Conservation (phyloP, 2,797 vertebrate genomes). For the Alca torda region DNA sequence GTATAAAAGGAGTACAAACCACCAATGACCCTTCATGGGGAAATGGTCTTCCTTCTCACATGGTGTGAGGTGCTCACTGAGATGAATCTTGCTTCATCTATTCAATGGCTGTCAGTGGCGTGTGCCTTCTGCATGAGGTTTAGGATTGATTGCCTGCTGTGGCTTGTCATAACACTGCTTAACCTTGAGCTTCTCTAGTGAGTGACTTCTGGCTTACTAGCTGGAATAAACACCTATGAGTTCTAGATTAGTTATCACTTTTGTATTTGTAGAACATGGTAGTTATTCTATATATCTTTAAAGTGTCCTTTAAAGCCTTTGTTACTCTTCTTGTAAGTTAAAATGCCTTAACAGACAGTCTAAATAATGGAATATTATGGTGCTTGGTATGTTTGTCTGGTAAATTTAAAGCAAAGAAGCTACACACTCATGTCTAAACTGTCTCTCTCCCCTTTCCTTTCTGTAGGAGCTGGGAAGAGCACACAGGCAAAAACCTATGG, state of each 20-base stretch:
- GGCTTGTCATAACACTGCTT: background rate
- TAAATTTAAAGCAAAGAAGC: background rate
- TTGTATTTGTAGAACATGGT: background rate
- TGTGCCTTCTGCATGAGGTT: background rate
- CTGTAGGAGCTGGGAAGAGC: slow-evolving; percentile 74
- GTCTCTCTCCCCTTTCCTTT: background rate
- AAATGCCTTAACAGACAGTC: background rate
- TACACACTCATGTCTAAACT: background rate
- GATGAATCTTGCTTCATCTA: background rate
- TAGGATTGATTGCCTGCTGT: background rate
- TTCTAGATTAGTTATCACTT: background rate
- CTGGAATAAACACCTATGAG: background rate
- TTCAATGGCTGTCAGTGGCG: background rate
- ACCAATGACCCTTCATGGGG: background rate
- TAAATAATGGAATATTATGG: background rate
- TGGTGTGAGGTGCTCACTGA: background rate
- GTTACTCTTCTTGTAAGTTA: background rate
- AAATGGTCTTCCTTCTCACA: background rate
- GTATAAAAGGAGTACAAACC: background rate
- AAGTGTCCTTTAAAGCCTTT: background rate
- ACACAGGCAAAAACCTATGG: slow-evolving; percentile 76
- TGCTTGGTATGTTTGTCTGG: background rate
- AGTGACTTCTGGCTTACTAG: background rate
- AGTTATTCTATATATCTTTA: background rate
- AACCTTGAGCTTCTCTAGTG: background rate